phyloP scores from a whole-genome alignment of 2,113 vertebrate genomes.

The Kobus ellipsiprymnus region DNA sequence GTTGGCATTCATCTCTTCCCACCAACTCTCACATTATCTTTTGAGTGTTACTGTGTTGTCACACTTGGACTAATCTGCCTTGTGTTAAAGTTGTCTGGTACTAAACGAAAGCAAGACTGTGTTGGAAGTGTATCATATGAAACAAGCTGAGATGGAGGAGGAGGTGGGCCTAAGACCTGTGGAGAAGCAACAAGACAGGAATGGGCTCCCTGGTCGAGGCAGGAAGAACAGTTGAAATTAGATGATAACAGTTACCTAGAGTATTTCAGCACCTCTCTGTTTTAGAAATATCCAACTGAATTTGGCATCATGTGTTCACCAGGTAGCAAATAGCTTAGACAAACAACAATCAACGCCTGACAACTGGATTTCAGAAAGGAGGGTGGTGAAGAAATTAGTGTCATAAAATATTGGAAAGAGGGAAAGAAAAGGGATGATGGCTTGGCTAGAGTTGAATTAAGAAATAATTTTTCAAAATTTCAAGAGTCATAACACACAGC shows the following conservation, averaged over 20 bases:
- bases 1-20: not conserved
- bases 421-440: not conserved
- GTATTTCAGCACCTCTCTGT: not conserved
- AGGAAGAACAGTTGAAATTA: not conserved
- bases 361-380: not conserved
- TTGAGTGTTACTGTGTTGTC: not conserved
- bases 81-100: constrained; percentile 19
- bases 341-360: not conserved
- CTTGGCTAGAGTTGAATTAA: not conserved
- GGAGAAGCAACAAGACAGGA: not conserved
- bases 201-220: not conserved
- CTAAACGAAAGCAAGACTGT: not conserved
- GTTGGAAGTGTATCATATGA: not conserved
- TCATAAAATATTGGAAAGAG: not conserved
- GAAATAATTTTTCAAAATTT: not conserved
- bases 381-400: not conserved
- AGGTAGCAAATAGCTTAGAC: not conserved
- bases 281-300: not conserved
- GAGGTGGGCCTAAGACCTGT: not conserved
- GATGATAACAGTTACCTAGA: not conserved
- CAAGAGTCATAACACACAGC: not conserved
- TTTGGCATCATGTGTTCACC: not conserved
- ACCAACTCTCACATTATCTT: not conserved
- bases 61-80: not conserved
- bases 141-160: not conserved